Evolutionary conservation across 2,888 invertebrate genomes (phyloP).

Genomic region (Eledona agricola): DNA sequence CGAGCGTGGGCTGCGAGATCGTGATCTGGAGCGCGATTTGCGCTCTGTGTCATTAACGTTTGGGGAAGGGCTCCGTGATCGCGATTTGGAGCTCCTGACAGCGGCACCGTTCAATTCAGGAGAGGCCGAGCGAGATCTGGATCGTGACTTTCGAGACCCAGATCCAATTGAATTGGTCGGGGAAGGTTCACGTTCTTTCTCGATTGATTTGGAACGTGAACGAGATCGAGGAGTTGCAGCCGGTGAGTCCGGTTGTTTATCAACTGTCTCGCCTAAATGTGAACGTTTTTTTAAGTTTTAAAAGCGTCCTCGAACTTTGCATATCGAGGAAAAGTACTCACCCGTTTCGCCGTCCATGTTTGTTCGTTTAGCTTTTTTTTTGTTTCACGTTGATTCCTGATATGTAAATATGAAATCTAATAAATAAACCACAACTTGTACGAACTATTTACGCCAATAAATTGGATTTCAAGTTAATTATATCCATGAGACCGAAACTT

Average conservation of each 20-base stretch:
- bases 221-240: conserved; percentile 41
- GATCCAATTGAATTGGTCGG: conserved; percentile 48
- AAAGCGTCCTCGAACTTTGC: neutral
- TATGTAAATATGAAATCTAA: no score
- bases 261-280: conserved; percentile 39
- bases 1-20: conserved; percentile 45
- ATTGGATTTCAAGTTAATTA: no score
- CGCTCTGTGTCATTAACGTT: conserved; percentile 7
- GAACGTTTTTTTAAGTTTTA: no score
- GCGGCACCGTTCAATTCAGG: conserved; percentile 41
- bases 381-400: no score
- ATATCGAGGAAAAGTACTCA: no score
- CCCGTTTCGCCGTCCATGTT: conserved; percentile 45
- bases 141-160: conserved; percentile 53
- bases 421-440: no score
- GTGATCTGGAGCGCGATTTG: conserved; percentile 39
- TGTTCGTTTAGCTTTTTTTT: conserved; percentile 1
- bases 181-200: conserved; percentile 38
- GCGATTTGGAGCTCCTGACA: conserved; percentile 25
- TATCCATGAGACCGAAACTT: no score
- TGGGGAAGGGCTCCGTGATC: conserved; percentile 42
- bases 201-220: conserved; percentile 50
- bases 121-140: conserved; percentile 49
- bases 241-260: conserved; percentile 37
- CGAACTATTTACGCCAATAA: no score